Percentiles rank a stretch among this genome's conserved stretches.
Conservation (phyloP, 2,888 invertebrate species). For the Deilephila porcellus region DNA sequence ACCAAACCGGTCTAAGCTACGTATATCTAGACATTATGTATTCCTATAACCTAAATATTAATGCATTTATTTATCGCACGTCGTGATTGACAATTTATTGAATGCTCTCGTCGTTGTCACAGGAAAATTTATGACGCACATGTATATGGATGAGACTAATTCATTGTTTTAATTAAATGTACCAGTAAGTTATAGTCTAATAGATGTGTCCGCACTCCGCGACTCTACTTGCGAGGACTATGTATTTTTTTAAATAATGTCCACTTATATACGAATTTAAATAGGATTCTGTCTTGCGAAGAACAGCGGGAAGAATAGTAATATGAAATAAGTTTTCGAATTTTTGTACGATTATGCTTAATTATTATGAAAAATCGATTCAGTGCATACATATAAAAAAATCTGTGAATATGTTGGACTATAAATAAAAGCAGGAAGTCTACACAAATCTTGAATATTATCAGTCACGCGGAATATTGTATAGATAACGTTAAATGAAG, state of each 20-base stretch:
- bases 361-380: no score
- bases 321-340: no score
- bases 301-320: no score
- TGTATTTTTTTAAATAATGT: no score
- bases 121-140: neutral
- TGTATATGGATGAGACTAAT: slow-evolving; percentile 8
- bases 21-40: slow-evolving; percentile 33
- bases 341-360: no score
- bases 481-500: slow-evolving; percentile 1
- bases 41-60: slow-evolving; percentile 31
- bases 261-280: no score
- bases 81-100: neutral
- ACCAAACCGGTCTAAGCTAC: slow-evolving; percentile 35
- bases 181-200: no score
- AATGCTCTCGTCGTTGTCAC: neutral
- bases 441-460: neutral
- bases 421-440: neutral
- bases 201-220: no score
- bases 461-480: neutral
- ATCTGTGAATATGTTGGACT: neutral
- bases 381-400: no score
- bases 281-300: no score
- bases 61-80: neutral
- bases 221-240: no score
- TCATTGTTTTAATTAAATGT: neutral